Base-by-base conservation (phyloP, 2,888 invertebrate genomes). In the Dynastes hyllus region DNA sequence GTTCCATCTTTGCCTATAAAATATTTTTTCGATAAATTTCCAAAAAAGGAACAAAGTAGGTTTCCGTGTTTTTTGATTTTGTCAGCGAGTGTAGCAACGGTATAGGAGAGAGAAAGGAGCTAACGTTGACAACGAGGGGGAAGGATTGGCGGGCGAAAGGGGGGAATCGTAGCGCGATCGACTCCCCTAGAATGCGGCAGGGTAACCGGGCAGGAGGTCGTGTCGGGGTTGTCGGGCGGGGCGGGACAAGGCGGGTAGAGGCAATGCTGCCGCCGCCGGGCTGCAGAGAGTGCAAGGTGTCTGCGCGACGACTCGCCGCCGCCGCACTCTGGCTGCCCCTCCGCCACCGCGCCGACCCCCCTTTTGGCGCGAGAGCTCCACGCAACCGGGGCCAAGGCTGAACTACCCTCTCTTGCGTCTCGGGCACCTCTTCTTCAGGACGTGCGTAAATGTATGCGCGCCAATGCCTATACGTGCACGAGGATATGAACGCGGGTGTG, bases 241-340 rank as follows among this genome's bases (percentile, higher is more conserved):
- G 84, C 81, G 88, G 80, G 86, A 84, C 81, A 84, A 83, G 81
- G 83, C 83, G 82, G 80, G 79, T 53, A 81, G 79, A 87, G 1
- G 88, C 87, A 53, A 88, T 87, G 79, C 82, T 83, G 71, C 88
- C 88, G 79, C 81, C 87, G 45, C 86, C 85, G 13, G 88, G 90
- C 77, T 81, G 89, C 51, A 90, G 89, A 83, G 81, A 90, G 90
- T 76, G 90, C 91, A 83, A 91, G 90, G 87, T 90, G 89, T 89
- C 90, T 90, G 87, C 91, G 87, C 88, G 87, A 87, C 87, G 87
- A 86, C 87, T 88, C 87, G 87, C 85, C 87, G 91, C 81, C 90
- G 88, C 32, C 86, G 89, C 70, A 89, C 89, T 73, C 86, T 87
- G 53, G 53, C n/a, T 53, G 53, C 53, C 11, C 88, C 89, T 37